Evolutionary conservation across 2,888 invertebrate genomes (phyloP), one percentile per base, ranked within the genome.

Genomic region (Orchesellides sinensis): DNA sequence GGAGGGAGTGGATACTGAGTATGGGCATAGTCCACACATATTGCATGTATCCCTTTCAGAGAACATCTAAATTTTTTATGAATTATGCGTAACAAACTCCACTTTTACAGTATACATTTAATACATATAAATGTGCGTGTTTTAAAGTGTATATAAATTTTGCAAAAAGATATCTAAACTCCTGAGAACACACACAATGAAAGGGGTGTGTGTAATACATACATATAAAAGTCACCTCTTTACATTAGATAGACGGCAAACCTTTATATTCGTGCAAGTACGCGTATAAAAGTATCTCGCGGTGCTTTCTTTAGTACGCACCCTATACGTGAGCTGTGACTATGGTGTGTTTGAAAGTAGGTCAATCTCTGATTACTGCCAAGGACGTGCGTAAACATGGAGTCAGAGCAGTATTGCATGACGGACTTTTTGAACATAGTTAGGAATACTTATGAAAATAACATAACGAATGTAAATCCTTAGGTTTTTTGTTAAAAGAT

Each of bases 291-390:
- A 40, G 4, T 40, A 40, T 40, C 52, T 52, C 17, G 52, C 10
- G 19, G 52, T n/a, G 17, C 52, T n/a, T 52, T 8, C 47, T 47
- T 52, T 27, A 49, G 35, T 63, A 52, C 72, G 65, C 68, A 65
- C 73, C 35, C 47, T 63, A 47, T 69, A 32, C 75, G 59, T 69
- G 59, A 59, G 40, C 40, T 29, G 14, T 25, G 45, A 61, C 23
- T 65, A 32, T 73, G 54, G 25, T 56, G 25, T 47, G n/a, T 35
- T 74, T 17, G 56, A 45, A 88, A 87, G 87, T 88, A 85, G 88
- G 87, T 85, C 88, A 87, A 87, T 87, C 87, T 86, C 83, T 83
- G 83, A 86, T 86, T 84, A 86, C 83, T 85, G 84, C 85, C 86
- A 87, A 87, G 87, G 86, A 87, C 87, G 85, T 83, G 84, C 79